phyloP scores from a whole-genome alignment of 1,140 invertebrate species.

The Paraescarpia echinospica region DNA sequence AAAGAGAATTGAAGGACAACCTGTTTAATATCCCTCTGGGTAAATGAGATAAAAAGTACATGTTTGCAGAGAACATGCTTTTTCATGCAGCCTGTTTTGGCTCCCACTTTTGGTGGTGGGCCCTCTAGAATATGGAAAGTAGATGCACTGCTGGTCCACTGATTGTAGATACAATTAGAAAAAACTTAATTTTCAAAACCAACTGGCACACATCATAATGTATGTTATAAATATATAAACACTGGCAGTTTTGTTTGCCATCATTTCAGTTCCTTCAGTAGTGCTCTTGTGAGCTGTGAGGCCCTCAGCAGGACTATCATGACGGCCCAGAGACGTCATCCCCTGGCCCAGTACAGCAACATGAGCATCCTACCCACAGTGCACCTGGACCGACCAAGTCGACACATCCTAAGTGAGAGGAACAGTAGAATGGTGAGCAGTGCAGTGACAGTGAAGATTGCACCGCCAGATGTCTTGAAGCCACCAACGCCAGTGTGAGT shows the following conservation, averaged over 20 bases:
- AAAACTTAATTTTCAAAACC: no score
- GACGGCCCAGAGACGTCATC: not conserved
- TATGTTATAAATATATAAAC: no score
- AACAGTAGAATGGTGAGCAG: conserved; percentile 13
- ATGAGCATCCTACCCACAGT: conserved; percentile 8
- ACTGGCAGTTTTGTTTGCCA: not conserved
- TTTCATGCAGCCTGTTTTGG: no score
- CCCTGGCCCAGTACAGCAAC: not conserved
- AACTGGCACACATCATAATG: no score
- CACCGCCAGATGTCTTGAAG: conserved; percentile 10
- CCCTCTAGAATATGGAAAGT: no score
- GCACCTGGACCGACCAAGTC: not conserved
- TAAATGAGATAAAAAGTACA: no score
- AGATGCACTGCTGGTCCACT: no score
- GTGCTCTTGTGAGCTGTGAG: not conserved
- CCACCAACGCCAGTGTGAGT: conserved; percentile 17
- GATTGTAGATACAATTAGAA: no score
- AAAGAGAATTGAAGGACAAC: no score
- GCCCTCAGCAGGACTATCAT: not conserved
- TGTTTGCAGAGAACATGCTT: no score
- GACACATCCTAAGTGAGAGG: not conserved
- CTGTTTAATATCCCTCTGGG: no score
- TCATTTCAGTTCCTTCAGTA: conserved; percentile 13
- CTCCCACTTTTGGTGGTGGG: no score
- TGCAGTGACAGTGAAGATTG: conserved; percentile 12